These are phyloP conservation scores for Caradrina clavipalpis DNA, from an alignment of 2,888 invertebrate species.

Conservation along the genomic window DNA sequence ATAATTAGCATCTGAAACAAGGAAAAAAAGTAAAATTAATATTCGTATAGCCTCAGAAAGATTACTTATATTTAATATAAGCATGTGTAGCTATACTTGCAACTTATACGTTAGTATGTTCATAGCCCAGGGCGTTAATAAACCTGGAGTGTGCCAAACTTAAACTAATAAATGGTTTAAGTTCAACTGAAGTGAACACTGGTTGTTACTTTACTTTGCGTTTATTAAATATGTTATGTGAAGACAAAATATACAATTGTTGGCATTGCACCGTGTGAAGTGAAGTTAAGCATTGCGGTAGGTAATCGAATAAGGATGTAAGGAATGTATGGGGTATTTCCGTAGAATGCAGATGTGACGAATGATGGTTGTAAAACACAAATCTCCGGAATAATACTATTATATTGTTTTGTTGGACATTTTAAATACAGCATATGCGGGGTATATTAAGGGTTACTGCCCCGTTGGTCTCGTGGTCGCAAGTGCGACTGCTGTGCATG, in stretches of 20 bases:
- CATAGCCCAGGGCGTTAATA: too few relatives aligned
- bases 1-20: slow-evolving; percentile 88
- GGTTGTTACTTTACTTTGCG: too few relatives aligned
- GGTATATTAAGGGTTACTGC: too few relatives aligned
- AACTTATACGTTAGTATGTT: not conserved
- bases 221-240: slow-evolving; percentile 2
- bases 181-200: too few relatives aligned
- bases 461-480: too few relatives aligned
- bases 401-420: slow-evolving; percentile 5
- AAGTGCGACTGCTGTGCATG: too few relatives aligned
- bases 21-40: slow-evolving; percentile 31
- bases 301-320: slow-evolving; percentile 56
- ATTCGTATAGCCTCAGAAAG: not conserved
- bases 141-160: too few relatives aligned
- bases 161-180: too few relatives aligned
- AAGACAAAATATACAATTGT: slow-evolving; percentile 10
- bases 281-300: slow-evolving; percentile 13
- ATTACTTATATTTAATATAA: not conserved
- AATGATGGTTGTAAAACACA: slow-evolving; percentile 36
- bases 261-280: not conserved
- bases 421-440: too few relatives aligned
- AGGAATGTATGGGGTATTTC: slow-evolving; percentile 62
- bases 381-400: slow-evolving; percentile 42
- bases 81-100: not conserved
- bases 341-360: slow-evolving; percentile 52